Conservation (phyloP, 2,113 vertebrate species). For the Tachycineta bicolor region DNA sequence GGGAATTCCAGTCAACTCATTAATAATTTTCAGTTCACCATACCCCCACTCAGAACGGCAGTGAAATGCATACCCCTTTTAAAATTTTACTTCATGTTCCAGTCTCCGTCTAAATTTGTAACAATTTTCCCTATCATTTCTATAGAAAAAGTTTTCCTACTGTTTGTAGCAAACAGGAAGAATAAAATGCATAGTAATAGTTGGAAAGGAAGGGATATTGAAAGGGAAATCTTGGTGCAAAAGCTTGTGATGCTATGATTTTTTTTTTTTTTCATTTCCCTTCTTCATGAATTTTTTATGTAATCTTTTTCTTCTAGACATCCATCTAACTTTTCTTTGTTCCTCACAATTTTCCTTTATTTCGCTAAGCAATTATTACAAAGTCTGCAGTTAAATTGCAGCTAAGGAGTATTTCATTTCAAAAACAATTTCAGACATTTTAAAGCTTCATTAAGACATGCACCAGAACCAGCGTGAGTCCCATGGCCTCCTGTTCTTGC, state of each 20-base stretch:
- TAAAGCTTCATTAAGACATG: constrained; percentile 17
- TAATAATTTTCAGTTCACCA: not conserved
- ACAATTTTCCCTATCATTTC: not conserved
- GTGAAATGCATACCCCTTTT: not conserved
- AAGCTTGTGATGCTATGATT: not conserved
- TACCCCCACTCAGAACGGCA: not conserved
- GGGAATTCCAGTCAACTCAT: not conserved
- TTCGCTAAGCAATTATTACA: constrained; percentile 10
- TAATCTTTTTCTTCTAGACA: constrained; percentile 14
- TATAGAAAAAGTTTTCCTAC: not conserved
- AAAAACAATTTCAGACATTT: constrained; percentile 20
- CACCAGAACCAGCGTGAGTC: not conserved
- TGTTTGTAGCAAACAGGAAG: not conserved
- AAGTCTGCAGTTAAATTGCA: not conserved
- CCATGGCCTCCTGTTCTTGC: not conserved
- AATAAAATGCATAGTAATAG: not conserved
- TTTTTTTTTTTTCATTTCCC: not conserved
- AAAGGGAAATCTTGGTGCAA: not conserved
- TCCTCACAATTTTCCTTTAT: not conserved
- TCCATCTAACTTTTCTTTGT: constrained; percentile 17
- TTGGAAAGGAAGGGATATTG: not conserved
- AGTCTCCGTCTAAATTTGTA: not conserved
- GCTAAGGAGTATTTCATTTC: constrained; percentile 25
- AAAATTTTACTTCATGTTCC: not conserved
- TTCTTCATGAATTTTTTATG: constrained; percentile 31